Evolutionary conservation across 2,888 invertebrate species (phyloP), one percentile per base, ranked within the genome.

Genomic region (Hecatera dysodea): DNA sequence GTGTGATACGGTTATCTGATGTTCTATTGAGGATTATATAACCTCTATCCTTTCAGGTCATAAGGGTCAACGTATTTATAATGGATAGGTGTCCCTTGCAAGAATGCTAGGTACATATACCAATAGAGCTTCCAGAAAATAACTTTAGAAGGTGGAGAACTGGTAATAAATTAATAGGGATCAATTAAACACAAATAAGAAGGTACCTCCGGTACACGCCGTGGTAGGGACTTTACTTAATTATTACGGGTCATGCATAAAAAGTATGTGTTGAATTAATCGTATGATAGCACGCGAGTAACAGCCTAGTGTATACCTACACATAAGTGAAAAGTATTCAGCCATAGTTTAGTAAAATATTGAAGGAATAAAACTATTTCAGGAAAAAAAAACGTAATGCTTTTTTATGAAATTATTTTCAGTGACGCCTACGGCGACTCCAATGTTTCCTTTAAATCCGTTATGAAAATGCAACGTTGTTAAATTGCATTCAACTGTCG

Each of bases 171-270:
- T 57, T n/a, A 33, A 15, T 15, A 22, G 42, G 59, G 48, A 77
- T 33, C n/a, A 56, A 78, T 76, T 36, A 73, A 59, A 56, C 24
- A 70, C 29, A 29, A 68, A 46, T 76, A 75, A 57, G 42, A 44
- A 56, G 19, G 57, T 42, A 59, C 19, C 12, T 22, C 42, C 27
- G n/a, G 15, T 57, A 56, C 61, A 62, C 24, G 48, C 46, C 39
- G 56, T 46, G 59, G 57, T 33, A 27, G 63, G 59, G 55, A 78
- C 67, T 67, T 61, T 56, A 67, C 65, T 78, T 80, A 85, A 88
- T 86, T 81, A 88, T 78, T 66, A 88, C 80, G 78, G 80, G 86
- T 81, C 85, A 83, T 85, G 86, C 79, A 84, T 81, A 83, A 82
- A 86, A 83, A 77, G 55, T 71, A 83, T 44, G 70, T 63, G 59